Base-by-base conservation (phyloP, 2,797 vertebrate species). In the Amblyopsis hoosieri region DNA sequence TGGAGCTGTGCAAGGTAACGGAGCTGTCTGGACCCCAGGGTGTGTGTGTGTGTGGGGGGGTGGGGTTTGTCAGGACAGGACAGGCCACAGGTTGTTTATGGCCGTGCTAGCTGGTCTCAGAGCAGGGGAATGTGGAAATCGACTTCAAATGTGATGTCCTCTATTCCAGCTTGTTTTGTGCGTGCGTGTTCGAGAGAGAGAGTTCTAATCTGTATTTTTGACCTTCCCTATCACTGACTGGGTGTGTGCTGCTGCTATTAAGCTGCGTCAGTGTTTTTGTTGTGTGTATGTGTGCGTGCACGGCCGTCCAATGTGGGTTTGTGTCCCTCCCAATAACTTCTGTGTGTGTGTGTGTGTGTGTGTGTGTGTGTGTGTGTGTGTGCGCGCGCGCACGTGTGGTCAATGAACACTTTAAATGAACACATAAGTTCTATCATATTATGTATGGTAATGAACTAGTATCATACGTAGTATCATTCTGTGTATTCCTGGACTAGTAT, bases 1-100 rank as follows among this genome's bases (percentile, higher is more conserved):
- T 99, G 61, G 98, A 99, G 67, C 94, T 96, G 52, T 99, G 98
- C 93, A 99, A 98, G 95, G 98, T 99, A 89, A 66, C 37, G 4
- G 19, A 9, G 14, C 50, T 52, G 3, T 15, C 50, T 52, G 2
- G 50, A n/a, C 14, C 15, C 14, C 13, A 31, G 9, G 29, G 54
- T 55, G 23, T 33, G 31, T 42, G 6, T 42, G 2, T 48, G 7
- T 42, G 5, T 48, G 47, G 12, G 47, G n/a, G 47, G 12, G n/a
- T n/a, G 12, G 5, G 12, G 47, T 59, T 42, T 5, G 10, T 46
- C n/a, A 11, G 54, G 8, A 64, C 29, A 13, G 12, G 52, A 51
- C 17, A 13, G 12, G 17, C 10, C 1, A 59, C 53, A 64, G 19
- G 54, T 54, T 7, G 17, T 67, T 62, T 31, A 51, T 45, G 12